Base-by-base conservation (phyloP, 2,113 vertebrate genomes). In the Gambusia holbrooki region DNA sequence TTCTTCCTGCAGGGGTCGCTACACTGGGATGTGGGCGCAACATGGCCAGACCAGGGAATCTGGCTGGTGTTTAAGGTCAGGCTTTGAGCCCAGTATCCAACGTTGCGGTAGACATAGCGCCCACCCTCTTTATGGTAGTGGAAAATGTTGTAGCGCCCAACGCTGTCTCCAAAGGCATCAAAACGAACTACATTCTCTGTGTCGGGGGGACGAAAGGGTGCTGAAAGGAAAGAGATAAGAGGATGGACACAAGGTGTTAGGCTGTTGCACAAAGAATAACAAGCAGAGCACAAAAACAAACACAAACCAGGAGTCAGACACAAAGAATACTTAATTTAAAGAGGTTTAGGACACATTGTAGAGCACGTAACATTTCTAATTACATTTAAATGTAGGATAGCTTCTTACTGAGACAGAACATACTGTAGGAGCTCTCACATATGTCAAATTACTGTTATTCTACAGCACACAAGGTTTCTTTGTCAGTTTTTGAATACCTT, bases 111-210 rank as follows among this genome's bases (percentile, higher is more conserved):
- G 73, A 92, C 89, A 15, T 96, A 98, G 69, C 93, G 95, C 69
- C 94, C 96, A 0, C 92, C 94, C 1, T 89, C 79, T 73, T 92
- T 90, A 84, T 96, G 95, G 69, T 97, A 99, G 90, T 96, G 97
- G 90, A 99, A 99, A 86, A 99, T 98, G 88, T 99, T 99, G 94
- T 99, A 99, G 54, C 97, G 97, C 15, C 98, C 98, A 0, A 99
- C 95, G 33, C 97, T 97, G 13, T 99, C 98, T 0, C 98, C 98
- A 0, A 95, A 96, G 75, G 89, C 83, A 80, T 99, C 97, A n/a
- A 99, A 99, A 60, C 96, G 95, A 42, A 99, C 96, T 0, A 95
- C 37, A 0, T 96, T 97, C 62, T 96, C 93, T 0, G 96, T 97
- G 88, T 98, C 97, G 0, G 94, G 93, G 0, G 97, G 97, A 54